A percentile compares a stretch with the other conserved stretches of the same genome.
These are phyloP conservation scores for Lasioglossum vierecki DNA, from an alignment of 2,888 invertebrate species.

Conservation along the genomic window DNA sequence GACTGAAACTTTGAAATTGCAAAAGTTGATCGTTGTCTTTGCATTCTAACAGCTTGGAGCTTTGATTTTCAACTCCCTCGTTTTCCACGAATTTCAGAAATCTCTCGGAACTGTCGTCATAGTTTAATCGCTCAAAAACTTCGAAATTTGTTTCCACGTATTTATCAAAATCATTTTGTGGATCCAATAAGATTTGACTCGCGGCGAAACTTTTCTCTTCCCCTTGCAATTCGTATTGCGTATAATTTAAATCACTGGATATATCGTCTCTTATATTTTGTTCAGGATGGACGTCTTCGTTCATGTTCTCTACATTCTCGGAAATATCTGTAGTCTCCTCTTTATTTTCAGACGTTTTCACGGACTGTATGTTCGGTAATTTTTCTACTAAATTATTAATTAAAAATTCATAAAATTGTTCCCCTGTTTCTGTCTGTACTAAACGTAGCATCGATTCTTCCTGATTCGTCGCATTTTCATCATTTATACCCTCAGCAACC, in stretches of 20 bases:
- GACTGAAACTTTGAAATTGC: constrained; percentile 70
- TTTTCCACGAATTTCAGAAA: constrained; percentile 71
- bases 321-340: constrained; percentile 32
- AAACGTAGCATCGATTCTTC: constrained; percentile 73
- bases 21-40: constrained; percentile 75
- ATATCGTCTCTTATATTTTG: constrained; percentile 46
- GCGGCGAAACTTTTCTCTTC: constrained; percentile 52
- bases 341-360: constrained; percentile 36
- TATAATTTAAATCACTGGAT: constrained; percentile 58
- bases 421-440: constrained; percentile 76
- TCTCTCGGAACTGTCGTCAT: constrained; percentile 69
- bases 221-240: constrained; percentile 54
- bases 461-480: constrained; percentile 33
- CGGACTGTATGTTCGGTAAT: constrained; percentile 36
- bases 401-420: constrained; percentile 79
- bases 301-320: constrained; percentile 14
- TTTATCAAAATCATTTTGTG: constrained; percentile 64
- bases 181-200: constrained; percentile 63
- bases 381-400: constrained; percentile 75
- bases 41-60: constrained; percentile 43
- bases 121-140: constrained; percentile 64
- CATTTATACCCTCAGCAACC: constrained; percentile 13
- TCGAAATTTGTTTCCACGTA: constrained; percentile 71
- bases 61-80: constrained; percentile 49
- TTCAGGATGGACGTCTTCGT: constrained; percentile 31